Evolutionary conservation across 2,888 invertebrate species (phyloP).

Genomic region (Lochmaea capreae): DNA sequence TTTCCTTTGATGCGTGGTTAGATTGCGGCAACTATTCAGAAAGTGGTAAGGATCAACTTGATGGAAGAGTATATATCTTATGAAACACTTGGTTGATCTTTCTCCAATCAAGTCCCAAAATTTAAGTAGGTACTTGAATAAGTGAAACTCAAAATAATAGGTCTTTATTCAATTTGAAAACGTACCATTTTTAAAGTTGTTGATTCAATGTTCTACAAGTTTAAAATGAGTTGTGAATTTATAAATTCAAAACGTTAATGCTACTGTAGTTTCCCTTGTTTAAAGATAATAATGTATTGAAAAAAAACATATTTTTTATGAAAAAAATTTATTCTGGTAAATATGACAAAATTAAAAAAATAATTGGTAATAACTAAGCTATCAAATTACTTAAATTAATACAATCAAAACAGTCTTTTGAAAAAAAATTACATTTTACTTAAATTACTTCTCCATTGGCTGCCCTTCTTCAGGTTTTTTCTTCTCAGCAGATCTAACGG

Average conservation of each 20-base stretch:
- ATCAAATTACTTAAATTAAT: not conserved
- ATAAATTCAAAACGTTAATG: not conserved
- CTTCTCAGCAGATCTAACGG: constrained; percentile 26
- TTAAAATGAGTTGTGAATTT: no score
- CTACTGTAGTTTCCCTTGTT: not conserved
- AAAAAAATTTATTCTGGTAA: not conserved
- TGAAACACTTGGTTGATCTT: no score
- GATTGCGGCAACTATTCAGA: no score
- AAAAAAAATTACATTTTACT: not conserved
- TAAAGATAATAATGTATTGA: not conserved
- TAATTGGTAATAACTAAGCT: not conserved
- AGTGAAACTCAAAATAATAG: no score
- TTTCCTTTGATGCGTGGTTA: not conserved
- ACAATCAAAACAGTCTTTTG: not conserved
- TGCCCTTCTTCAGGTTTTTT: not conserved
- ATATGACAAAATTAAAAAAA: not conserved
- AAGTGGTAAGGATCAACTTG: no score
- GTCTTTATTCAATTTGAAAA: no score
- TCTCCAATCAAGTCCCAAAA: no score
- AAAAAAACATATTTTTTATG: not conserved
- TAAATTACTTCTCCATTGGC: constrained; percentile 2
- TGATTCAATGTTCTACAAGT: no score
- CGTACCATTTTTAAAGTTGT: no score
- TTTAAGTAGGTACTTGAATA: no score
- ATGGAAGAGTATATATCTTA: no score